Conservation (phyloP, 2,797 vertebrate genomes). For the Cacajao melanocephalus region DNA sequence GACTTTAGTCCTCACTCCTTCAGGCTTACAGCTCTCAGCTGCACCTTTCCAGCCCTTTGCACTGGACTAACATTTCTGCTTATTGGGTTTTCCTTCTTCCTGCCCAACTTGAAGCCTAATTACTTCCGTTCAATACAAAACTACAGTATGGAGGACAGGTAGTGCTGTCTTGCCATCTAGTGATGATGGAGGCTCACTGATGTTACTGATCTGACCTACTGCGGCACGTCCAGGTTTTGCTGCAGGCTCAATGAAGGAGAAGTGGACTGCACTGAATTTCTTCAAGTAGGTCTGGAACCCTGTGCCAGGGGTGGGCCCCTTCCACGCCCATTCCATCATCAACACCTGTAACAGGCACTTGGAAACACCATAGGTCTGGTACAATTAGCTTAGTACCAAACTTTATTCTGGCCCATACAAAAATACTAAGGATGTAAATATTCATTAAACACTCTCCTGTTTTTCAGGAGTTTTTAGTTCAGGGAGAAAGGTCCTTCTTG, state of each 20-base stretch:
- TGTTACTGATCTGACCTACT: neutral
- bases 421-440: neutral
- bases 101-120: accelerated
- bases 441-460: neutral
- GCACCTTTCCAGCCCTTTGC: neutral
- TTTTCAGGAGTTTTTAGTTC: neutral
- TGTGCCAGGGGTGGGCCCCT: accelerated
- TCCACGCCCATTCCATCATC: neutral
- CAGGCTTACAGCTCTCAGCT: neutral
- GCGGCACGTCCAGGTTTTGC: neutral
- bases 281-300: neutral
- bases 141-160: neutral
- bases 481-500: neutral
- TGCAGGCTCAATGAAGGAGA: neutral
- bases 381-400: neutral
- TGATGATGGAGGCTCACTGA: neutral
- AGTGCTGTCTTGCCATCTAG: neutral
- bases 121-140: neutral
- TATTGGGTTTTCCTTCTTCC: neutral
- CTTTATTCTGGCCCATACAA: neutral
- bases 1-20: neutral
- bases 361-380: neutral
- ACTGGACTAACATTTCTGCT: neutral
- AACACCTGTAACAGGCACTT: neutral
- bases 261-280: accelerated